These are phyloP conservation scores for Orchesella flavescens DNA, from an alignment of 2,888 invertebrate genomes.

Conservation along the genomic window DNA sequence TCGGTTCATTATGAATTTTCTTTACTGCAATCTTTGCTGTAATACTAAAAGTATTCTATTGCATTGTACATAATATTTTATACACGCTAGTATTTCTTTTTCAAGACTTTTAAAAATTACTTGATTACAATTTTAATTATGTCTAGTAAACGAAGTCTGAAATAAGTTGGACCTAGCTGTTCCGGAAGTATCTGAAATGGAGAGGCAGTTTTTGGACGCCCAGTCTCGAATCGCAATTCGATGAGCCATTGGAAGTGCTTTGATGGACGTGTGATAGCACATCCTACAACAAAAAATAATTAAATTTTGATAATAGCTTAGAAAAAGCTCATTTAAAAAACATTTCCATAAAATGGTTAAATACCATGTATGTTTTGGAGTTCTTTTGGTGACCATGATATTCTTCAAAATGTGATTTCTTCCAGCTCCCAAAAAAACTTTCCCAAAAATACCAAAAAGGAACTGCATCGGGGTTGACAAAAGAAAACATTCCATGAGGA, in stretches of 20 bases:
- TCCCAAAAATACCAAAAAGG: slow-evolving; percentile 25
- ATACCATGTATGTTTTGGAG: not conserved
- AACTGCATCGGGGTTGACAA: slow-evolving; percentile 42
- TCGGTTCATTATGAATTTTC: too few species aligned
- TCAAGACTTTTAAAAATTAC: too few species aligned
- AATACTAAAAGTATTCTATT: too few species aligned
- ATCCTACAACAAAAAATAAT: slow-evolving; percentile 12
- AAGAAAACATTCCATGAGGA: slow-evolving; percentile 67
- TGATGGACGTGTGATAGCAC: slow-evolving; percentile 61
- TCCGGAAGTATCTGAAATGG: slow-evolving; percentile 56
- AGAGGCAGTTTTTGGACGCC: slow-evolving; percentile 64
- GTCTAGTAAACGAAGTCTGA: slow-evolving; percentile 44
- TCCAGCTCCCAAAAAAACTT: slow-evolving; percentile 7
- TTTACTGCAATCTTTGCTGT: too few species aligned
- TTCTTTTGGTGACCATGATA: slow-evolving; percentile 24
- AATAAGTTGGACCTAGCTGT: slow-evolving; percentile 52
- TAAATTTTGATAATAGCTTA: not conserved
- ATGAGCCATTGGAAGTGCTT: slow-evolving; percentile 42
- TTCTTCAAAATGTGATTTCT: slow-evolving; percentile 14
- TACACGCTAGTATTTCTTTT: too few species aligned
- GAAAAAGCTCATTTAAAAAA: too few species aligned
- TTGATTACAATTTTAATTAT: slow-evolving; percentile 4
- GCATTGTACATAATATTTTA: too few species aligned
- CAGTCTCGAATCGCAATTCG: slow-evolving; percentile 62
- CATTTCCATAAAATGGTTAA: not conserved